Conservation (phyloP, 1,140 invertebrate genomes). For the Ephestia elutella region DNA sequence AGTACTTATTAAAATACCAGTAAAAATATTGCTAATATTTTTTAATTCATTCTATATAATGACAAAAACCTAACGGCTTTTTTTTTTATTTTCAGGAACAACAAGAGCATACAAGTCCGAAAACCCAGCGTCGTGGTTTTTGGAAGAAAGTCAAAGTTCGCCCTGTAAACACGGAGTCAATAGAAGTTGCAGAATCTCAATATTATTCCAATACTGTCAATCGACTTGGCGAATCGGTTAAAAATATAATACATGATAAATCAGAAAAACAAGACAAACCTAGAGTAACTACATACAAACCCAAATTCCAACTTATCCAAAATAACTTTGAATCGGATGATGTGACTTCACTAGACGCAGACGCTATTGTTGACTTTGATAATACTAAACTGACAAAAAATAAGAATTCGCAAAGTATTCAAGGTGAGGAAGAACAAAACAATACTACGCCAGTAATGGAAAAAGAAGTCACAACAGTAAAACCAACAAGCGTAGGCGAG, state of each 20-base stretch:
- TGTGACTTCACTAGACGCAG: slow-evolving; percentile 19
- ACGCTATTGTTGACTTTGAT: slow-evolving; percentile 46
- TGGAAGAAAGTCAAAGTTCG: slow-evolving; percentile 79
- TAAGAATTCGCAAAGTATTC: slow-evolving; percentile 13
- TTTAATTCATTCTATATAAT: no score
- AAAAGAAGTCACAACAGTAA: slow-evolving; percentile 33
- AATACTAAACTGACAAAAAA: slow-evolving; percentile 44
- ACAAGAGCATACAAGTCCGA: slow-evolving; percentile 35
- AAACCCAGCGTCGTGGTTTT: slow-evolving; percentile 75
- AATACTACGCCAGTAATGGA: slow-evolving; percentile 24
- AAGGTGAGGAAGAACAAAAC: slow-evolving; percentile 26
- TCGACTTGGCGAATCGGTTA: slow-evolving; percentile 49
- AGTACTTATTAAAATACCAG: no score
- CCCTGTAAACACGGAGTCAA: slow-evolving; percentile 74
- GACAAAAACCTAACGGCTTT: neutral
- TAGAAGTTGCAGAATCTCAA: slow-evolving; percentile 82
- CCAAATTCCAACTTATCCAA: slow-evolving; percentile 51
- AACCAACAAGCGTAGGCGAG: slow-evolving; percentile 41
- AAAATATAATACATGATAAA: slow-evolving; percentile 40
- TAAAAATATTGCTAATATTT: no score
- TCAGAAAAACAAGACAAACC: slow-evolving; percentile 28
- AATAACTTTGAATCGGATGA: slow-evolving; percentile 46
- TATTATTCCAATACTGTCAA: slow-evolving; percentile 68
- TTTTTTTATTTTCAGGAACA: slow-evolving; percentile 45
- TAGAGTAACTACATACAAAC: slow-evolving; percentile 63